Conservation (phyloP, 2,888 invertebrate species). For the Cantharis flavilabris region DNA sequence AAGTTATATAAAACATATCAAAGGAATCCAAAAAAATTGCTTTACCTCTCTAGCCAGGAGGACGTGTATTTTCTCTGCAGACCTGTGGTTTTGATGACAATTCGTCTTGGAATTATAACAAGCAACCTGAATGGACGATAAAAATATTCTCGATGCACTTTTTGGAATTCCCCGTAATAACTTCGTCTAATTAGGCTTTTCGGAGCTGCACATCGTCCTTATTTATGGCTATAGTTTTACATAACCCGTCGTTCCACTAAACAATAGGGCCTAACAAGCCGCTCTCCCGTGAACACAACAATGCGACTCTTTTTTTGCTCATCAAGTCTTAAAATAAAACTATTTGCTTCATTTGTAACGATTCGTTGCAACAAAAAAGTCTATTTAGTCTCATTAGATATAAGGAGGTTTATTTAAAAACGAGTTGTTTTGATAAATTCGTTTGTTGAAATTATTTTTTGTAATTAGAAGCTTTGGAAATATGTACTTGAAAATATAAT, state of each 20-base stretch:
- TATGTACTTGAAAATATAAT: neutral
- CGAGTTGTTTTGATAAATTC: neutral
- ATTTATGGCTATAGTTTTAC: slow-evolving; percentile 39
- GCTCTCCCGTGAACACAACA: slow-evolving; percentile 20
- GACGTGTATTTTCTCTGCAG: neutral
- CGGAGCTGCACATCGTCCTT: slow-evolving; percentile 32
- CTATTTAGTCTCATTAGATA: slow-evolving; percentile 8
- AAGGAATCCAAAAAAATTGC: neutral
- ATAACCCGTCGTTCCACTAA: slow-evolving; percentile 33
- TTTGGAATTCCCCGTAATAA: slow-evolving; percentile 31
- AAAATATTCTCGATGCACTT: slow-evolving; percentile 11
- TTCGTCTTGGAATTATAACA: slow-evolving; percentile 1
- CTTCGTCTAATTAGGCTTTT: slow-evolving; percentile 36
- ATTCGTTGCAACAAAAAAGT: slow-evolving; percentile 15
- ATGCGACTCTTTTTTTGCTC: slow-evolving; percentile 24
- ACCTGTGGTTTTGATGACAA: neutral
- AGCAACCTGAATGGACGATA: neutral
- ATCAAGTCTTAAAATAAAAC: slow-evolving; percentile 20
- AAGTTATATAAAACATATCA: neutral
- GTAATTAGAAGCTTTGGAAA: slow-evolving; percentile 1
- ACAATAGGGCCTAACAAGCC: slow-evolving; percentile 31
- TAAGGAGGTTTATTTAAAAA: slow-evolving; percentile 7
- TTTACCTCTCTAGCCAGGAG: neutral
- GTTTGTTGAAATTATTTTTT: neutral
- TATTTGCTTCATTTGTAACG: slow-evolving; percentile 21